These are phyloP conservation scores for Pagetopsis macropterus DNA, from an alignment of 2,797 vertebrate genomes.

Conservation along the genomic window DNA sequence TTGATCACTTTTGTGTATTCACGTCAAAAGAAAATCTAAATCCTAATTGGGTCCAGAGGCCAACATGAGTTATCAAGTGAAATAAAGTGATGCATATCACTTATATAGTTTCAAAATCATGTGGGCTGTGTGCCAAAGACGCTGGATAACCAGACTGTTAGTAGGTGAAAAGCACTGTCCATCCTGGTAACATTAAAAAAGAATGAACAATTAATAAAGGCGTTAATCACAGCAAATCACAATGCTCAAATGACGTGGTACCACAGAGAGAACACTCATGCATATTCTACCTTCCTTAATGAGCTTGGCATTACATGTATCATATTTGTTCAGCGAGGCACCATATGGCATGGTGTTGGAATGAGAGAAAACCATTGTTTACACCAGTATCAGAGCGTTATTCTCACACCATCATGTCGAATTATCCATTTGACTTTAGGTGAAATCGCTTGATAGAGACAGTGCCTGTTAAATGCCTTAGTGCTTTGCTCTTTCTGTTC, in stretches of 20 bases:
- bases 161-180: constrained; percentile 45
- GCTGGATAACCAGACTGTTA: constrained; percentile 40
- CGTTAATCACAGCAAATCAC: constrained; percentile 64
- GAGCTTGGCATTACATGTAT: constrained; percentile 64
- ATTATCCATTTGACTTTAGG: constrained; percentile 71
- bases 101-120: neutral
- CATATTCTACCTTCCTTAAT: constrained; percentile 63
- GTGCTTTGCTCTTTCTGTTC: constrained; percentile 59
- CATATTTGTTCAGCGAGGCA: constrained; percentile 54
- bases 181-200: constrained; percentile 59
- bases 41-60: neutral
- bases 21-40: neutral
- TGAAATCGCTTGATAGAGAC: constrained; percentile 63
- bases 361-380: constrained; percentile 62
- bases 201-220: constrained; percentile 66
- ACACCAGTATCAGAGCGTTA: constrained; percentile 56
- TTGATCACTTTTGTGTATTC: neutral
- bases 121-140: constrained; percentile 23
- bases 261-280: constrained; percentile 60
- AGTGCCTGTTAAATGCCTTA: constrained; percentile 54
- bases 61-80: neutral
- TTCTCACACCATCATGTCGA: constrained; percentile 59
- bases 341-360: constrained; percentile 60
- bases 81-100: constrained; percentile 9
- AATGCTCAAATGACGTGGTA: constrained; percentile 58